Percentiles rank a stretch among this genome's conserved stretches.
Conservation (phyloP, 2,113 vertebrate species). For the Vulpes lagopus region DNA sequence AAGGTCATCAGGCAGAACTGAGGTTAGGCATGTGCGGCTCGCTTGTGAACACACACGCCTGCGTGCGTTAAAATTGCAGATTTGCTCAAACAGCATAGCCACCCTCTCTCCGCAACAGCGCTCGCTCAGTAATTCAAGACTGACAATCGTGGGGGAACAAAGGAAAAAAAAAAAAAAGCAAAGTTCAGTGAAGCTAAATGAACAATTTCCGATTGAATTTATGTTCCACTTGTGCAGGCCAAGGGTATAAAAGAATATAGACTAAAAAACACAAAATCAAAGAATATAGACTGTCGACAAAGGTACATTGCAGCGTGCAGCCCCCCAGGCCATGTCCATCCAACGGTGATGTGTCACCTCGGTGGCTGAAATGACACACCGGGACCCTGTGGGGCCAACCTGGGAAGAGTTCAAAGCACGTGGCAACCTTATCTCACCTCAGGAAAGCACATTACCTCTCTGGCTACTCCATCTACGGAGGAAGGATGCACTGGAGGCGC, state of each 20-base stretch:
- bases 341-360: neutral
- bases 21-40: accelerated
- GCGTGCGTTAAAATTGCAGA: neutral
- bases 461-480: neutral
- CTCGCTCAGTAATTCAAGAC: neutral
- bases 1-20: too few relatives aligned
- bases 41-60: accelerated
- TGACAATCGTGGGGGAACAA: too few relatives aligned
- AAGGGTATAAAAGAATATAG: neutral
- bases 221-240: neutral
- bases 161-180: neutral
- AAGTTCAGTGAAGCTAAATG: neutral
- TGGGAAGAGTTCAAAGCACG: neutral
- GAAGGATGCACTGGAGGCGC: neutral
- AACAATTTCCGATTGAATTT: neutral
- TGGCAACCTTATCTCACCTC: neutral
- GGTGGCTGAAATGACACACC: neutral
- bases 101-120: neutral
- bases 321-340: too few relatives aligned
- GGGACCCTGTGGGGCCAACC: neutral
- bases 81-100: neutral
- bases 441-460: neutral
- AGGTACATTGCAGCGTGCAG: neutral
- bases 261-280: neutral
- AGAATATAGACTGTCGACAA: neutral